Percentiles rank a stretch among this genome's conserved stretches.
Evolutionary conservation across 1,140 invertebrate species (phyloP).

Genomic region (Microplitis demolitor): DNA sequence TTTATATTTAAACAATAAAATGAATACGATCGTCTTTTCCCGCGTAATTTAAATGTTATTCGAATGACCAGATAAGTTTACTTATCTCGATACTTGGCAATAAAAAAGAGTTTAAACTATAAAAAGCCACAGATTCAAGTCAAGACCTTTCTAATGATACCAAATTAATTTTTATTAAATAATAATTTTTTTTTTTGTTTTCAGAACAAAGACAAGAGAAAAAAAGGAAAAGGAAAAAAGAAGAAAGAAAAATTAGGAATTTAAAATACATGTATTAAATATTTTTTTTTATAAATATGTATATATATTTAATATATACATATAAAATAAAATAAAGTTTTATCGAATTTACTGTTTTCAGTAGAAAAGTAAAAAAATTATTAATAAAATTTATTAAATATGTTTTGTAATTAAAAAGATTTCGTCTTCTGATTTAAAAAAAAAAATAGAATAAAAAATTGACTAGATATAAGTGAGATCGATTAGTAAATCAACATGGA

Average conservation of each 20-base stretch:
- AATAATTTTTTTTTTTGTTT: not conserved
- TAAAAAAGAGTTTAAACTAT: too few relatives aligned
- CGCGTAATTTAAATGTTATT: too few relatives aligned
- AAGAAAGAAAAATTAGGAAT: conserved; percentile 31
- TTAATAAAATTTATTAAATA: too few relatives aligned
- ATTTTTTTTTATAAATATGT: not conserved
- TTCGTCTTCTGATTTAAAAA: not conserved
- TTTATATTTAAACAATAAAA: too few relatives aligned
- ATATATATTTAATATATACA: not conserved
- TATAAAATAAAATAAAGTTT: not conserved
- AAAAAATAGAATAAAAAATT: not conserved
- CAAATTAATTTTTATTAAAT: not conserved
- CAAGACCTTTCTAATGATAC: not conserved
- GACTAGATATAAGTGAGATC: not conserved
- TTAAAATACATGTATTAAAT: conserved; percentile 7
- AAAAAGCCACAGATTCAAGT: too few relatives aligned
- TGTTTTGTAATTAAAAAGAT: too few relatives aligned
- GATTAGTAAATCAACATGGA: not conserved
- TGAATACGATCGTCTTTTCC: too few relatives aligned
- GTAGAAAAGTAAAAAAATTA: too few relatives aligned
- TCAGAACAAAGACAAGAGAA: conserved; percentile 26
- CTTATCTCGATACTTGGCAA: too few relatives aligned
- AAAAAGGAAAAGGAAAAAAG: conserved; percentile 26
- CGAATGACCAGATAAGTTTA: too few relatives aligned
- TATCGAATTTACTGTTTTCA: too few relatives aligned